phyloP scores from a whole-genome alignment of 2,113 vertebrate genomes.

The Stegastes partitus region DNA sequence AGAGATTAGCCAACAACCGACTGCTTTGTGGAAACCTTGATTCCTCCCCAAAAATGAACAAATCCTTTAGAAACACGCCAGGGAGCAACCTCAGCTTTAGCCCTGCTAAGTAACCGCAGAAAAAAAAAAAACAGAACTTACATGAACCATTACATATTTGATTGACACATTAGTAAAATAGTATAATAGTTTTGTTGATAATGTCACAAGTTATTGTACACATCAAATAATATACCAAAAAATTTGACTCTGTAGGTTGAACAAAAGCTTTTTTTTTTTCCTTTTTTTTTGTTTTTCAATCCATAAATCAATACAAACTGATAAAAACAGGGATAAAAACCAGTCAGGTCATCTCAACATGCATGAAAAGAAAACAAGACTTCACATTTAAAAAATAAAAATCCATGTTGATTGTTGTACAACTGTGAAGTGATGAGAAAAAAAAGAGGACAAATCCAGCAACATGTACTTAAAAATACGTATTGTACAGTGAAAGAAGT shows the following conservation, averaged over 20 bases:
- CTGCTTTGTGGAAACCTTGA: conserved; percentile 22
- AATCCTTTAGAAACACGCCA: conserved; percentile 24
- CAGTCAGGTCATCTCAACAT: conserved; percentile 92
- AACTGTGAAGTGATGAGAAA: conserved; percentile 89
- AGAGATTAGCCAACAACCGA: conserved; percentile 70
- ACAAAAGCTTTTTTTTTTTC: conserved; percentile 77
- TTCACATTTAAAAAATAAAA: conserved; percentile 82
- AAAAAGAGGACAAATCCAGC: conserved; percentile 82
- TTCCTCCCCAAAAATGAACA: conserved; percentile 14
- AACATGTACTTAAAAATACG: conserved; percentile 88
- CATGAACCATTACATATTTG: conserved; percentile 87
- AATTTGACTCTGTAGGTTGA: conserved; percentile 83
- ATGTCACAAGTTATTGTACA: conserved; percentile 97
- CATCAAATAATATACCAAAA: conserved; percentile 96
- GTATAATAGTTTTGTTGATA: conserved; percentile 90
- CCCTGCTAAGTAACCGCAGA: conserved; percentile 60
- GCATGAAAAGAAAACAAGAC: conserved; percentile 88
- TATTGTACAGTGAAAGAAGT: conserved; percentile 76
- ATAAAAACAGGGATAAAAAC: conserved; percentile 84
- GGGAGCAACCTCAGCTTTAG: conserved; percentile 79
- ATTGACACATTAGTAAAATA: conserved; percentile 93
- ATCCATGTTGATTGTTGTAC: conserved; percentile 81
- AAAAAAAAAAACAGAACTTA: conserved; percentile 52
- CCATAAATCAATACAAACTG: conserved; percentile 89
- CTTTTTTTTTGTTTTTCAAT: conserved; percentile 50